These are phyloP conservation scores for Isichthys henryi DNA, from an alignment of 2,113 vertebrate species.

Conservation along the genomic window DNA sequence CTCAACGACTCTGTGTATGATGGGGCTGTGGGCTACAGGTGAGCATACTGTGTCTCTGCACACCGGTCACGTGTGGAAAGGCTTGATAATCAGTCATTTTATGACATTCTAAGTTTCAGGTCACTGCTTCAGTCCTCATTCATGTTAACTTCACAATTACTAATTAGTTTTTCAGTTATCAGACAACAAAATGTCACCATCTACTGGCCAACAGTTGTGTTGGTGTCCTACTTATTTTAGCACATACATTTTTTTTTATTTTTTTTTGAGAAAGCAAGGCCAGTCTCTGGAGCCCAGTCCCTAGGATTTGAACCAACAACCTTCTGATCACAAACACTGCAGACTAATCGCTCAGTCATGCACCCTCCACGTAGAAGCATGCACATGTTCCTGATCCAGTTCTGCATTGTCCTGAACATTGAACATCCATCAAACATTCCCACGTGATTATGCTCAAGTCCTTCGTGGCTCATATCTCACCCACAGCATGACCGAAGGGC, in stretches of 20 bases:
- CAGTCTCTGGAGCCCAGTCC: background rate
- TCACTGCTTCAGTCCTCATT: background rate
- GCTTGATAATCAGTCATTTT: conserved; percentile 53
- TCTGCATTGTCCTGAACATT: background rate
- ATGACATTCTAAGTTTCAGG: conserved; percentile 41
- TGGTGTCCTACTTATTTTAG: background rate
- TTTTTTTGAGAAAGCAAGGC: background rate
- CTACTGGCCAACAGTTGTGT: conserved; percentile 38
- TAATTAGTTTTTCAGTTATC: too few species aligned
- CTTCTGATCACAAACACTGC: background rate
- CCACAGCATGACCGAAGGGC: conserved; percentile 86
- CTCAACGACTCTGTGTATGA: conserved; percentile 94
- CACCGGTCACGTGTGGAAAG: background rate
- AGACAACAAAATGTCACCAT: conserved; percentile 37
- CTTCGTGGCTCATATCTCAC: background rate
- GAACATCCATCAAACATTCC: background rate
- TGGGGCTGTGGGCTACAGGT: conserved; percentile 86
- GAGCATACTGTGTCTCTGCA: conserved; percentile 9
- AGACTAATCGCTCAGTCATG: background rate
- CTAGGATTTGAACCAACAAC: background rate
- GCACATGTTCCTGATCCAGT: background rate
- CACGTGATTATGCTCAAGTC: background rate
- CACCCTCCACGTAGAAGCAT: background rate
- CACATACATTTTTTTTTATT: background rate
- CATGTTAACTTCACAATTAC: conserved; percentile 8